Conservation (phyloP, 2,797 vertebrate species). For the Trichosurus vulpecula region DNA sequence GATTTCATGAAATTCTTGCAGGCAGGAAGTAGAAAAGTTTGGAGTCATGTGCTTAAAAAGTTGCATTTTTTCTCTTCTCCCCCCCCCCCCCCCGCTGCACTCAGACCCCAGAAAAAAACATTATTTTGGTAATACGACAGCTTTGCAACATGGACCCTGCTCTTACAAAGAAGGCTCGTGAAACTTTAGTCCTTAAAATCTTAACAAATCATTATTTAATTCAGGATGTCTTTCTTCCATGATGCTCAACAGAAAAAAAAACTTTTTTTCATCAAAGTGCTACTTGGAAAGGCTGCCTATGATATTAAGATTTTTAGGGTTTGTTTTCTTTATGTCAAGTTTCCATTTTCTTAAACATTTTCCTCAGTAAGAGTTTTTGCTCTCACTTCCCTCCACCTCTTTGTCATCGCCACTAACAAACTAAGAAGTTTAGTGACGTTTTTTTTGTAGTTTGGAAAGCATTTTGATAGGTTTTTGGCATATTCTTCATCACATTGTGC, state of each 20-base stretch:
- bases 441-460: not conserved
- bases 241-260: not conserved
- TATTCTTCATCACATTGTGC: not conserved
- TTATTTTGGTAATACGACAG: not conserved
- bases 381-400: not conserved
- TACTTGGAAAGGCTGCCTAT: not conserved
- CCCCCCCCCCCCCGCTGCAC: not conserved
- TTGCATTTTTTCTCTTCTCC: not conserved
- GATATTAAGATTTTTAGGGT: not conserved
- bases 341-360: not conserved
- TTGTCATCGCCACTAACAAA: not conserved
- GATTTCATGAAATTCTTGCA: not conserved
- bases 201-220: not conserved
- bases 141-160: not conserved
- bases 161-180: not conserved
- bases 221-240: not conserved
- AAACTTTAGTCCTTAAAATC: not conserved
- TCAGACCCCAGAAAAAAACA: not conserved
- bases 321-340: not conserved
- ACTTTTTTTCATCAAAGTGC: not conserved
- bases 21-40: conserved; percentile 14
- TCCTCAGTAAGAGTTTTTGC: not conserved
- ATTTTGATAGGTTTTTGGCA: not conserved
- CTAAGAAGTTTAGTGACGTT: not conserved
- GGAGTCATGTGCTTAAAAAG: not conserved